phyloP scores from a whole-genome alignment of 2,888 invertebrate genomes.

The Macropis europaea region DNA sequence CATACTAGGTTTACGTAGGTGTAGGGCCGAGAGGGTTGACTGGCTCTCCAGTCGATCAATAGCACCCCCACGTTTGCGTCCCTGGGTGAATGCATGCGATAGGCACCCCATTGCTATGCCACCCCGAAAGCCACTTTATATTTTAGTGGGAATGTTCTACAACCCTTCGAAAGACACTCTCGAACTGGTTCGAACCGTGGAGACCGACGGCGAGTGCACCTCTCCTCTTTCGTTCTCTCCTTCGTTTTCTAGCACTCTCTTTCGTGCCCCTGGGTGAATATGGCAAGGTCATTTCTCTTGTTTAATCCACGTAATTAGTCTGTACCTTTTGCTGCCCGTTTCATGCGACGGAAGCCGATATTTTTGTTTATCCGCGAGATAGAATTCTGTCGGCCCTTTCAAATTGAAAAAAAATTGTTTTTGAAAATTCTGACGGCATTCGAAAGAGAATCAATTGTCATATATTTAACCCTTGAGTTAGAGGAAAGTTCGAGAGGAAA shows the following conservation, averaged over 20 bases:
- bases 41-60: constrained; percentile 77
- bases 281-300: constrained; percentile 53
- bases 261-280: constrained; percentile 35
- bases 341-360: not conserved
- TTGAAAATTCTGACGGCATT: no score
- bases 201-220: constrained; percentile 29
- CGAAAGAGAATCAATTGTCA: no score
- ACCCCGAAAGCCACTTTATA: constrained; percentile 78
- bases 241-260: not conserved
- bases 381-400: not conserved
- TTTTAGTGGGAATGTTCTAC: constrained; percentile 78
- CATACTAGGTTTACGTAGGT: constrained; percentile 60
- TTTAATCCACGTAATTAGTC: constrained; percentile 58
- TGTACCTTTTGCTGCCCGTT: constrained; percentile 16
- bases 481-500: no score
- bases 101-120: constrained; percentile 77
- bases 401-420: no score
- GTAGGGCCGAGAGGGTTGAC: constrained; percentile 76
- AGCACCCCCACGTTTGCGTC: constrained; percentile 72
- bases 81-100: constrained; percentile 75
- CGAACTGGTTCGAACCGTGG: constrained; percentile 56
- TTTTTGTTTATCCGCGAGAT: not conserved
- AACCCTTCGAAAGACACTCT: constrained; percentile 74
- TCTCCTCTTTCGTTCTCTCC: not conserved
- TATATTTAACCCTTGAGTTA: no score